Evolutionary conservation across 2,888 invertebrate genomes (phyloP).

Genomic region (Neoitamus cyanurus): DNA sequence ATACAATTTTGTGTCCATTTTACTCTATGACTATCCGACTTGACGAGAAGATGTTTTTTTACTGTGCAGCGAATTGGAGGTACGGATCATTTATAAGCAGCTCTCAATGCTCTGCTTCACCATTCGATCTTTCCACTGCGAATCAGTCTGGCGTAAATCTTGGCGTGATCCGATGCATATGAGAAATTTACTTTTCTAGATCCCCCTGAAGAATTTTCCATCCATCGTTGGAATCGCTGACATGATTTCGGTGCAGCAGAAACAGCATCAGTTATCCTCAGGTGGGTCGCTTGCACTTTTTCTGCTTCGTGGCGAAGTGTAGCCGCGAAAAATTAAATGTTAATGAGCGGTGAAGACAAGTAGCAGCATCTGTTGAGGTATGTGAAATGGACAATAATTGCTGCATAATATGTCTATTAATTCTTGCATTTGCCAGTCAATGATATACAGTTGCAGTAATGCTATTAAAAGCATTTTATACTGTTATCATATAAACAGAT

Average conservation of each 20-base stretch:
- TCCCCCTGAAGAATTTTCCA: conserved; percentile 3
- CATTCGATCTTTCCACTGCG: conserved; percentile 10
- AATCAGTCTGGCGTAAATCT: conserved; percentile 28
- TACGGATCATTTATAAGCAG: conserved; percentile 53
- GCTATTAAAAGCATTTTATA: background rate
- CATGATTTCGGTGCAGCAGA: background rate
- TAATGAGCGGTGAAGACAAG: conserved; percentile 29
- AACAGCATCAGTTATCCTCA: background rate
- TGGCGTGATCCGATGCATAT: conserved; percentile 35
- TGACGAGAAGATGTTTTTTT: background rate
- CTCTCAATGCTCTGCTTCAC: conserved; percentile 56
- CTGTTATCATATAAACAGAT: background rate
- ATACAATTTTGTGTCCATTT: conserved; percentile 40
- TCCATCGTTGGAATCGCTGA: background rate
- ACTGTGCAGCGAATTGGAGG: conserved; percentile 46
- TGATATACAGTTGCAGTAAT: background rate
- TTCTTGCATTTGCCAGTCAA: background rate
- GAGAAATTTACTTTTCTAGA: conserved; percentile 41
- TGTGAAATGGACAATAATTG: conserved; percentile 4
- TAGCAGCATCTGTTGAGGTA: background rate
- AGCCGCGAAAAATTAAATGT: conserved; percentile 3
- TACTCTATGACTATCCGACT: conserved; percentile 22
- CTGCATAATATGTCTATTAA: background rate
- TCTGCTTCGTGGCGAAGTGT: background rate
- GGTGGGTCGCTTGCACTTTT: background rate